Evolutionary conservation across 2,888 invertebrate species (phyloP).

Genomic region (Agrypnus murinus): DNA sequence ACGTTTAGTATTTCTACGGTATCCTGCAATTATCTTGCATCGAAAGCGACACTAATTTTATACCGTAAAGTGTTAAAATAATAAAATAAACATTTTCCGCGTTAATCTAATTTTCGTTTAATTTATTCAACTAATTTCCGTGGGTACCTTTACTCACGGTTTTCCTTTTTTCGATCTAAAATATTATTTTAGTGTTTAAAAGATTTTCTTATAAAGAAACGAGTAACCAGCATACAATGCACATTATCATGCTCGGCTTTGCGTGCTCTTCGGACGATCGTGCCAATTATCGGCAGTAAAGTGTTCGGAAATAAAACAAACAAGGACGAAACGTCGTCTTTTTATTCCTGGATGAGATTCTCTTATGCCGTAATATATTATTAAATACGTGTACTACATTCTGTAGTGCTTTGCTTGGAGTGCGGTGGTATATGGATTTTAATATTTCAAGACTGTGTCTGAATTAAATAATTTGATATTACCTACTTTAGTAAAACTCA

Average conservation of each 20-base stretch:
- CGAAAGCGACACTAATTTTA: conserved; percentile 24
- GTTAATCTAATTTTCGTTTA: background rate
- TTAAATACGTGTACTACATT: conserved; percentile 58
- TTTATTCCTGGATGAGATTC: conserved; percentile 60
- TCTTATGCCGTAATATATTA: conserved; percentile 58
- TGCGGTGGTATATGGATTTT: background rate
- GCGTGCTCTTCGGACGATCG: conserved; percentile 65
- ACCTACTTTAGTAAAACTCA: too few relatives aligned
- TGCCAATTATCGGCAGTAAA: conserved; percentile 67
- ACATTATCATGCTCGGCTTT: conserved; percentile 57
- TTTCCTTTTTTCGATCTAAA: background rate
- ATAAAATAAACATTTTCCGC: conserved; percentile 9
- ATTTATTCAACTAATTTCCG: background rate
- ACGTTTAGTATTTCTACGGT: conserved; percentile 58
- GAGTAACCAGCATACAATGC: conserved; percentile 42
- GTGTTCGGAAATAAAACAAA: conserved; percentile 65
- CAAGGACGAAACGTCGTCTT: conserved; percentile 58
- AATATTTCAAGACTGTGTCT: background rate
- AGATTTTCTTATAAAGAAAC: conserved; percentile 32
- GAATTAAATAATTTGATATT: too few relatives aligned
- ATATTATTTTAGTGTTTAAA: conserved; percentile 18
- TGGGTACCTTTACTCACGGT: background rate
- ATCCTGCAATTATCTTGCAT: conserved; percentile 56
- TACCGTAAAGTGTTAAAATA: conserved; percentile 7
- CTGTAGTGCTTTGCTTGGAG: conserved; percentile 32